Evolutionary conservation across 2,113 vertebrate species (phyloP), one percentile per base, ranked within the genome.

Genomic region (Glaucidium brasilianum): DNA sequence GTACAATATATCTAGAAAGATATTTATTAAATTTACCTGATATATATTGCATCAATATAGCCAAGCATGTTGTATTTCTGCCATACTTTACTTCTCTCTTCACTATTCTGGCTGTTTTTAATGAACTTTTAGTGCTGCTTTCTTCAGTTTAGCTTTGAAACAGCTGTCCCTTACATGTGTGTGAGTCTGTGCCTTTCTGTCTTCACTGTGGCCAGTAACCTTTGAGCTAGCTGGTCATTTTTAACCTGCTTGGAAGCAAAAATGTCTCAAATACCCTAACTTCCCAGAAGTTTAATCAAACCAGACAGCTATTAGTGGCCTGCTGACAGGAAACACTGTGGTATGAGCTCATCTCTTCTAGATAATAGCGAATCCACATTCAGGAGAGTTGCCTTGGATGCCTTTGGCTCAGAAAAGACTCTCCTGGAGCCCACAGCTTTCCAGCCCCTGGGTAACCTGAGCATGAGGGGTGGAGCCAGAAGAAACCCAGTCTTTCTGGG

Each of bases 1-100:
- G 71, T 82, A 45, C 53, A 72, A 56, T 84, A 71, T 84, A 84
- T 56, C 67, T 64, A 64, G 26, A 92, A 15, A 90, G 43, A 47
- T 88, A 92, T 72, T 93, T 78, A 92, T 90, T 90, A 79, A 85
- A 85, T 73, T 92, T 76, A 68, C 68, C 58, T 79, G 43, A 59
- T 85, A 93, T 67, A 55, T 77, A 77, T 91, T 81, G 41, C 69
- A 85, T 29, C 72, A 73, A 45, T 82, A 90, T 60, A 85, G 50
- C 45, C 25, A 56, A 58, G 69, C 0, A 4, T 59, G 83, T 71
- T 90, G 64, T 69, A 85, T 82, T 88, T 95, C 93, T 92, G 82
- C 29, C 71, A 82, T 37, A 52, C 37, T 73, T 94, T 78, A 74
- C 88, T 78, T 95, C 1, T 2, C 17, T 87, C 25, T 81, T 94